These are phyloP conservation scores for Epinephelus cyanopodus DNA, from an alignment of 2,113 vertebrate genomes.

Conservation along the genomic window DNA sequence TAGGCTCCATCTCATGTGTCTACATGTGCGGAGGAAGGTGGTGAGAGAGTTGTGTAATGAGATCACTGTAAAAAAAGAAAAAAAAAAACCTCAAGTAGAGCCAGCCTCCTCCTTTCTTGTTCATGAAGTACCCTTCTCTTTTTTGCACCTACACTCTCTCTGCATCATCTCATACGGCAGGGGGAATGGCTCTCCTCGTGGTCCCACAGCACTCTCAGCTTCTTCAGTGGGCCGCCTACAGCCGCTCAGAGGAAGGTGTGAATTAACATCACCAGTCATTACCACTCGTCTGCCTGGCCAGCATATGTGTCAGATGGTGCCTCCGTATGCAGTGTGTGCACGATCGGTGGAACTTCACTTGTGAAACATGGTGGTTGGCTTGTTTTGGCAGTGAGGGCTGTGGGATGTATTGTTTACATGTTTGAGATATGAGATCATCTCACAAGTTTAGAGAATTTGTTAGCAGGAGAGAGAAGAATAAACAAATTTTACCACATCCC, in stretches of 20 bases:
- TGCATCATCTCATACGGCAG: background rate
- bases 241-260: constrained; percentile 31
- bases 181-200: background rate
- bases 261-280: constrained; percentile 44
- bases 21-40: constrained; percentile 51
- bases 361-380: background rate
- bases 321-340: constrained; percentile 28
- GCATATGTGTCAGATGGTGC: constrained; percentile 46
- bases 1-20: constrained; percentile 24
- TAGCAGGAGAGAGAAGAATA: background rate
- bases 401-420: background rate
- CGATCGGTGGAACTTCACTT: background rate
- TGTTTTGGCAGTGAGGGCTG: background rate
- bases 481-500: background rate
- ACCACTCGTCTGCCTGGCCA: constrained; percentile 33
- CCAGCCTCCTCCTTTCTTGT: background rate
- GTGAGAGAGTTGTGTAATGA: constrained; percentile 23
- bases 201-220: background rate
- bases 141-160: constrained; percentile 26
- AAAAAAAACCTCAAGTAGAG: background rate
- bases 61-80: constrained; percentile 10
- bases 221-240: constrained; percentile 38
- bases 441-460: background rate
- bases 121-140: constrained; percentile 10
- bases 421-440: background rate